Evolutionary conservation across 2,888 invertebrate genomes (phyloP).

Genomic region (Perdita meconis): DNA sequence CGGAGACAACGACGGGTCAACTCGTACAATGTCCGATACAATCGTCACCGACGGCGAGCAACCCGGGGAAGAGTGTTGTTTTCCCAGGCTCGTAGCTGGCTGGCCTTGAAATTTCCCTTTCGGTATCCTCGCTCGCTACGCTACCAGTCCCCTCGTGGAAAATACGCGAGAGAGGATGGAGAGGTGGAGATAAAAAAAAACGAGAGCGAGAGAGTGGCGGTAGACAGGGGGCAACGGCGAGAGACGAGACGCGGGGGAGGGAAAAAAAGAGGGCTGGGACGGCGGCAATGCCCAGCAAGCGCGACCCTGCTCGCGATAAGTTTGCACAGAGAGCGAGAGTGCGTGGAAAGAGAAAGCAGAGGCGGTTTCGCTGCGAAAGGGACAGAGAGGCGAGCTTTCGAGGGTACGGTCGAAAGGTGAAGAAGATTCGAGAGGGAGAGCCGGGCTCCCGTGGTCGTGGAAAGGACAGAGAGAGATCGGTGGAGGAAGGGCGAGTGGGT

Average conservation of each 20-base stretch:
- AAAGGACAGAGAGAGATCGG: constrained; percentile 27
- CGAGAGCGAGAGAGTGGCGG: constrained; percentile 17
- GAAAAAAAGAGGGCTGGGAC: constrained; percentile 31
- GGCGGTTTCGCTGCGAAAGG: constrained; percentile 23
- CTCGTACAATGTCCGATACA: constrained; percentile 2
- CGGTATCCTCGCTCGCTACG: constrained; percentile 53
- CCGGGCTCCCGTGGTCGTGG: constrained; percentile 17
- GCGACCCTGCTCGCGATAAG: constrained; percentile 68
- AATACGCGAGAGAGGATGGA: constrained; percentile 49
- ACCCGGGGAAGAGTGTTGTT: constrained; percentile 34
- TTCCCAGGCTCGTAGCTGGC: constrained; percentile 48
- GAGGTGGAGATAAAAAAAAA: constrained; percentile 2
- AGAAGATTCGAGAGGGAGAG: constrained; percentile 37
- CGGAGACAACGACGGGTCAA: constrained; percentile 3
- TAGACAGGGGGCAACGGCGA: background rate
- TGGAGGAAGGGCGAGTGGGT: background rate
- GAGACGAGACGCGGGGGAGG: constrained; percentile 2
- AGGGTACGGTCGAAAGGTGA: constrained; percentile 25
- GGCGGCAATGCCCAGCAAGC: constrained; percentile 56
- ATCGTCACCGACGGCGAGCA: constrained; percentile 26
- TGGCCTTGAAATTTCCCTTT: constrained; percentile 77
- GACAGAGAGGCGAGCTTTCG: constrained; percentile 51
- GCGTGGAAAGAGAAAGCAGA: constrained; percentile 61
- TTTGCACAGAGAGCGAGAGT: constrained; percentile 72
- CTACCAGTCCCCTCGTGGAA: constrained; percentile 38